Evolutionary conservation across 2,797 vertebrate genomes (phyloP), one percentile per base, ranked within the genome.

Genomic region (Gorsachius magnificus): DNA sequence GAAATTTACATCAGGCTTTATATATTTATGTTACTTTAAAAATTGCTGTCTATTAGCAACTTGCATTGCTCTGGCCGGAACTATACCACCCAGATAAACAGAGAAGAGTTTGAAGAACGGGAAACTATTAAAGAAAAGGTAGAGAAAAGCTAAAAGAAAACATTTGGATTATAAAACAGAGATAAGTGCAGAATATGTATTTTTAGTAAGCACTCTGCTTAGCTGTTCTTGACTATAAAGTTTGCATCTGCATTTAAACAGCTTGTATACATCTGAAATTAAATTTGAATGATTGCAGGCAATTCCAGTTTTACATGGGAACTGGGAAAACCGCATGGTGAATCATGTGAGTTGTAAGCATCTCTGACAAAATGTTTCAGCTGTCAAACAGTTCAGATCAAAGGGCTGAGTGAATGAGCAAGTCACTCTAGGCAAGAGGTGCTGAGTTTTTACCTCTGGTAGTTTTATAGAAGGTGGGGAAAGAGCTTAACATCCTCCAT

Each of bases 201-300:
- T 90, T 93, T 96, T 89, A 85, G 78, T 70, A 93, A 95, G 78
- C 71, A 87, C 75, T 82, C 48, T 93, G 64, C 78, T 92, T 84
- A 71, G 54, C 66, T 68, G 56, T 96, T 96, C 83, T 92, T 56
- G 86, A 61, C 89, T 97, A 65, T 95, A 81, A 96, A 95, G 74
- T 93, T 91, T 96, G 61, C 89, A 83, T 95, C 96, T 97, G 95
- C 96, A 96, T 96, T 97, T 97, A 90, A 97, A 92, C 83, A 85
- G 61, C 82, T 87, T 64, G 60, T 76, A 83, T 81, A 68, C 0
- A 0, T 72, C 90, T 72, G 63, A 88, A 92, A 96, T 96, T 74
- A 91, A 96, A 95, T 89, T 75, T 72, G 89, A 96, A 90, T 91
- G 80, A 92, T 92, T 91, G 89, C 88, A 85, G 78, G 88, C 86